Conservation (phyloP, 2,888 invertebrate genomes). For the Cerastis leucographa region DNA sequence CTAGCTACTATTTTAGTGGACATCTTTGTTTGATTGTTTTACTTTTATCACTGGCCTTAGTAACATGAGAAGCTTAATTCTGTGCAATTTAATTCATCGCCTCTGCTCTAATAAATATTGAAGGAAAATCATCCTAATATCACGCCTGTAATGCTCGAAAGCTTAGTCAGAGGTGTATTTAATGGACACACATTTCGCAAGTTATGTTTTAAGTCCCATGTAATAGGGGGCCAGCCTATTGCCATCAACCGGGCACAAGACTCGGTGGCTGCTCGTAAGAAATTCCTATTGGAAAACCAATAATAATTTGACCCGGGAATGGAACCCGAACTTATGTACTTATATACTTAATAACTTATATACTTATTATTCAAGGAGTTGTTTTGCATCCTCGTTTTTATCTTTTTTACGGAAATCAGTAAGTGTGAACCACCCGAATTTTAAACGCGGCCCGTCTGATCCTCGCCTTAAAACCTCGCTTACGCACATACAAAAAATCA, state of each 20-base stretch:
- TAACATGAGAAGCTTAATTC: too few species aligned
- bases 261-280: too few species aligned
- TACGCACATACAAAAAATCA: too few species aligned
- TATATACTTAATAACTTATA: too few species aligned
- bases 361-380: too few species aligned
- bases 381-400: too few species aligned
- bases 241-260: background rate
- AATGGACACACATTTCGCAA: background rate
- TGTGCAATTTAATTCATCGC: background rate
- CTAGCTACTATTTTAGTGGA: slow-evolving; percentile 7
- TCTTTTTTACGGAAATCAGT: too few species aligned
- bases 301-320: background rate
- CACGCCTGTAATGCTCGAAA: background rate
- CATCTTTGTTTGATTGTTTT: slow-evolving; percentile 19
- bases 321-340: background rate
- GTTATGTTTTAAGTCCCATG: background rate
- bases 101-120: background rate
- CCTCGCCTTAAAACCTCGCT: too few species aligned
- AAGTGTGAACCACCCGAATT: too few species aligned
- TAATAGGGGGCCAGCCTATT: background rate
- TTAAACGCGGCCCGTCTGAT: too few species aligned
- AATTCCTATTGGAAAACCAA: background rate
- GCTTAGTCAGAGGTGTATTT: background rate
- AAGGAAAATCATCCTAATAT: background rate
- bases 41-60: background rate